Percentiles rank a stretch among this genome's conserved stretches.
phyloP scores from a whole-genome alignment of 2,797 vertebrate species.

The Fistularia tabacaria region DNA sequence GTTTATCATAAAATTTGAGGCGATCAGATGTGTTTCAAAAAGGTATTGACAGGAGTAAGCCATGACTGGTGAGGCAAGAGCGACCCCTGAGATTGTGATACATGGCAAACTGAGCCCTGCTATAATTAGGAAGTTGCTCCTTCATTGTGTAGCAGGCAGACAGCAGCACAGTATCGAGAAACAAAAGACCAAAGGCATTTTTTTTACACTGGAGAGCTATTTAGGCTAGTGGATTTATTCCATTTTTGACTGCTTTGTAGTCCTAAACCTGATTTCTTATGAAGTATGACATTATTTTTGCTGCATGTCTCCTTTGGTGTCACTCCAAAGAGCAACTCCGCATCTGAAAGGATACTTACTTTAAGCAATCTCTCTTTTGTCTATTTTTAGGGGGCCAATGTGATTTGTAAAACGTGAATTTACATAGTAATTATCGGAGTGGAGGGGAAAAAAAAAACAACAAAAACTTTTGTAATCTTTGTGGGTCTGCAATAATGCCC shows the following conservation, averaged over 20 bases:
- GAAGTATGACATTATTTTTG: constrained; percentile 65
- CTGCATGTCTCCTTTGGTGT: constrained; percentile 64
- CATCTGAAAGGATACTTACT: constrained; percentile 57
- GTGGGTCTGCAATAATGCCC: constrained; percentile 61
- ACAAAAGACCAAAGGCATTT: constrained; percentile 70
- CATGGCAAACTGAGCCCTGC: constrained; percentile 51
- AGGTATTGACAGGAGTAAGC: constrained; percentile 48
- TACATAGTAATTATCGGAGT: constrained; percentile 52
- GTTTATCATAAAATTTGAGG: constrained; percentile 28
- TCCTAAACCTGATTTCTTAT: constrained; percentile 63
- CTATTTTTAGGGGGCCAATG: constrained; percentile 65
- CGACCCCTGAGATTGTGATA: constrained; percentile 35
- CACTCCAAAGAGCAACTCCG: constrained; percentile 63
- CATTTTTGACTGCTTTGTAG: constrained; percentile 67
- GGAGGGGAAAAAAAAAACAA: constrained; percentile 9
- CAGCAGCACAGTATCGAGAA: constrained; percentile 55
- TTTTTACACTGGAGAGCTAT: constrained; percentile 69
- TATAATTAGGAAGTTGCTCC: constrained; percentile 57
- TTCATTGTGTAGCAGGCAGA: constrained; percentile 52
- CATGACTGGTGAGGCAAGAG: constrained; percentile 34
- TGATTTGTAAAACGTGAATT: constrained; percentile 58
- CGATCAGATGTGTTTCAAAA: constrained; percentile 3
- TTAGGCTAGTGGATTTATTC: constrained; percentile 60
- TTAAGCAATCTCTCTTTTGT: constrained; percentile 59
- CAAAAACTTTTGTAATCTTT: constrained; percentile 52